Base-by-base conservation (phyloP, 2,797 vertebrate genomes). In the Xiphorhynchus erythropygius region DNA sequence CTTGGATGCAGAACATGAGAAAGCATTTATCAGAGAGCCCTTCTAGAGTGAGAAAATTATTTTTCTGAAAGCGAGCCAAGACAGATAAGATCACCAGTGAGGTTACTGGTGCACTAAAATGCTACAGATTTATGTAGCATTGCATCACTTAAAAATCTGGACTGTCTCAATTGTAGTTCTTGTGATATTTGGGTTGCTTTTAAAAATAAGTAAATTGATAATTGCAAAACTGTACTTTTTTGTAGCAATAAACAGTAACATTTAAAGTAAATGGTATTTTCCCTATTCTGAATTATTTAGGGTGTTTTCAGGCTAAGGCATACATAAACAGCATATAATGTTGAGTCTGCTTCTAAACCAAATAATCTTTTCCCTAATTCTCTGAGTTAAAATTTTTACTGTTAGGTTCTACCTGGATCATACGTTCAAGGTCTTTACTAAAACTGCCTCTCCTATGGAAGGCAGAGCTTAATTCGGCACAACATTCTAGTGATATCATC, bases 261-360 rank as follows among this genome's bases (percentile, higher is more conserved):
- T 32, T 89, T 81, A 27, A 78, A 62, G 57, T 84, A 17, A 90
- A 87, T 49, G 86, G 27, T 64, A 71, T 35, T 87, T 96, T 91
- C 69, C 86, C 86, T 94, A 60, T 71, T 96, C 49, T 93, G 75
- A 39, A 39, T 93, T 60, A 56, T 60, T 69, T 53, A 77, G 39
- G 42, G 21, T 74, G 68, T 69, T 80, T 49, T 74, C 73, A 94
- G 5, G 44, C 35, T 71, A 52, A 92, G 56, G 47, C 74, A 52
- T 57, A 75, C 64, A 77, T 84, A 81, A 87, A 83, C 37, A 90
- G 79, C 46, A 33, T 60, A 28, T 52, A 67, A 75, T 14, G 13
- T 28, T 56, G 13, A 69, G 22, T 75, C 49, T 86, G 33, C 47
- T 87, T 95, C 74, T 84, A 89, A 80, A 44, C 9, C 21, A 90